phyloP scores from a whole-genome alignment of 1,140 invertebrate genomes.

The Calephelis virginiensis region DNA sequence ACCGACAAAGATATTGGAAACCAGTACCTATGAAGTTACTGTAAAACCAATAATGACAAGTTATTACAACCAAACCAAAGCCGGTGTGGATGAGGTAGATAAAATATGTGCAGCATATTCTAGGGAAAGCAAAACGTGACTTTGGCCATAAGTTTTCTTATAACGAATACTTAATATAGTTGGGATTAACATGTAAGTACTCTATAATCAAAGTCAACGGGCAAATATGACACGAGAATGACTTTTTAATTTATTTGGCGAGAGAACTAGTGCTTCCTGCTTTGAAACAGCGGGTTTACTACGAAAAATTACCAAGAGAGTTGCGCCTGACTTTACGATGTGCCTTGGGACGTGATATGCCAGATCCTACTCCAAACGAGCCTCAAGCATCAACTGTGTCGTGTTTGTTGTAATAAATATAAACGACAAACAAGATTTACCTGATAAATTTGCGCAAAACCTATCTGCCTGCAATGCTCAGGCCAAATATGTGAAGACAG shows the following conservation, averaged over 20 bases:
- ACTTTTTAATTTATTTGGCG: not conserved
- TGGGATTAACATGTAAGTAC: not conserved
- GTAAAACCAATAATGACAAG: slow-evolving; percentile 5
- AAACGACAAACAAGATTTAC: slow-evolving; percentile 7
- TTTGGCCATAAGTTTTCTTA: not conserved
- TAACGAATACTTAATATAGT: not conserved
- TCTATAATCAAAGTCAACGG: not conserved
- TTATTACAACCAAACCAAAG: not conserved
- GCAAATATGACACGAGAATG: not conserved
- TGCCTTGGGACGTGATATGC: not conserved
- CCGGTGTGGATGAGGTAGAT: not conserved
- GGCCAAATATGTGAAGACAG: slow-evolving; percentile 4
- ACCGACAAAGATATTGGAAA: too few species aligned
- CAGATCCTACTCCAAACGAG: not conserved
- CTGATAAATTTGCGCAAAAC: too few species aligned
- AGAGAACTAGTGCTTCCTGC: not conserved
- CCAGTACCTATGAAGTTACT: not conserved
- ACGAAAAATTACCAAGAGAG: slow-evolving; percentile 8
- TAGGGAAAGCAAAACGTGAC: too few species aligned
- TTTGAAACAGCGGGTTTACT: slow-evolving; percentile 1
- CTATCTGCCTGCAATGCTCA: too few species aligned
- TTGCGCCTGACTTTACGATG: not conserved
- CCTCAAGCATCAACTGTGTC: slow-evolving; percentile 15
- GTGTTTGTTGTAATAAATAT: not conserved
- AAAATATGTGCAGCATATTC: too few species aligned